Evolutionary conservation across 1,140 invertebrate genomes (phyloP).

Genomic region (Whitmania pigra): DNA sequence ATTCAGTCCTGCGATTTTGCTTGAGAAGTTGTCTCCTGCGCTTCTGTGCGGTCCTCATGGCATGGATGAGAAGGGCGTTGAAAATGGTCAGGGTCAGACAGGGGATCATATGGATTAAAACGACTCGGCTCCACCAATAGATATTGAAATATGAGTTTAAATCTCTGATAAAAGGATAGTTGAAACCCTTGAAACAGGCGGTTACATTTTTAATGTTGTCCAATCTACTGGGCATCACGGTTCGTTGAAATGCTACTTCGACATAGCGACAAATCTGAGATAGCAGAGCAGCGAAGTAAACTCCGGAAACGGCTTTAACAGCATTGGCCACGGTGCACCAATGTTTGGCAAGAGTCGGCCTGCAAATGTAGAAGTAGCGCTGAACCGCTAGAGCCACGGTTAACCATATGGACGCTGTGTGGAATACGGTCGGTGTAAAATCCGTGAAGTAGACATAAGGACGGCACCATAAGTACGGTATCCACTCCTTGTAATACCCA

Average conservation of each 20-base stretch:
- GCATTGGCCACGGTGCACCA: constrained; percentile 45
- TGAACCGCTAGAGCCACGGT: constrained; percentile 3
- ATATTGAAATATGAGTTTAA: constrained; percentile 36
- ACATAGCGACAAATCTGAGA: constrained; percentile 68
- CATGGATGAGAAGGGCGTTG: constrained; percentile 67
- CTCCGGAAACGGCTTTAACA: constrained; percentile 59
- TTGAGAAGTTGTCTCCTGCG: constrained; percentile 65
- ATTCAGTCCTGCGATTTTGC: constrained; percentile 70
- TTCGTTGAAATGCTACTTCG: constrained; percentile 44
- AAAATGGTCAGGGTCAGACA: constrained; percentile 71
- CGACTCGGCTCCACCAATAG: constrained; percentile 55
- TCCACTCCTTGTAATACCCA: neutral
- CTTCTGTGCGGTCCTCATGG: constrained; percentile 62
- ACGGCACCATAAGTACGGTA: neutral
- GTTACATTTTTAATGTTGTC: constrained; percentile 5
- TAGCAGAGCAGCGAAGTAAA: constrained; percentile 58
- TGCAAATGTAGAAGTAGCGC: neutral
- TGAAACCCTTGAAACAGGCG: constrained; percentile 5
- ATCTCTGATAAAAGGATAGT: neutral
- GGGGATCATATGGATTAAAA: constrained; percentile 72
- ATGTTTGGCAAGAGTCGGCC: constrained; percentile 9
- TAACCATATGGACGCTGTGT: constrained; percentile 48
- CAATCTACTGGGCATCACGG: neutral
- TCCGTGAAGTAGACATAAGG: neutral
- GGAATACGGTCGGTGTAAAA: neutral